These are phyloP conservation scores for Typhlichthys subterraneus DNA, from an alignment of 2,797 vertebrate genomes.

Conservation along the genomic window DNA sequence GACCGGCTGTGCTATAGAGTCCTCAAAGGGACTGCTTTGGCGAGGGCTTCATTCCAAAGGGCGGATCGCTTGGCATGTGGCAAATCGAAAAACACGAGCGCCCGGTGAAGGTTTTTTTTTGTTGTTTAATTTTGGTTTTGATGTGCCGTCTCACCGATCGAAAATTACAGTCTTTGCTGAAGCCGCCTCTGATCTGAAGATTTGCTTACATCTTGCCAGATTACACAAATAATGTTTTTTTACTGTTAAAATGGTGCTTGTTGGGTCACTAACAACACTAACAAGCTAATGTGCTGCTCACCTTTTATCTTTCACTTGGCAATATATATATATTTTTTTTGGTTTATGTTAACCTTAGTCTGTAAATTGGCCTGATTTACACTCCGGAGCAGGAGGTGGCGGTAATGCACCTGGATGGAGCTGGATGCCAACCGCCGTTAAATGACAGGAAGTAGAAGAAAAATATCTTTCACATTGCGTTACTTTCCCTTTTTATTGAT, in stretches of 20 bases:
- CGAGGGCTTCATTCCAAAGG: conserved; percentile 56
- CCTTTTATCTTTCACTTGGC: conserved; percentile 21
- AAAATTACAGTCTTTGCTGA: conserved; percentile 36
- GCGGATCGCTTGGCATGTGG: conserved; percentile 53
- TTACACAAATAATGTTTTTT: conserved; percentile 16
- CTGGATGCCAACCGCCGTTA: no score
- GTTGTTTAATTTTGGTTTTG: conserved; percentile 31
- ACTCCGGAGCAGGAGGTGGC: no score
- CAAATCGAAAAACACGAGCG: conserved; percentile 50
- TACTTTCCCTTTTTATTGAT: no score
- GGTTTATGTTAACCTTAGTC: no score
- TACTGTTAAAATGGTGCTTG: neutral
- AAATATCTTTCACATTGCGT: no score
- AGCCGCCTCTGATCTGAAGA: conserved; percentile 29
- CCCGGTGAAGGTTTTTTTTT: conserved; percentile 48
- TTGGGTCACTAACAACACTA: neutral
- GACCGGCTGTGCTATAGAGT: conserved; percentile 53
- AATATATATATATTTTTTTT: no score
- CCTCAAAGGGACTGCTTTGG: conserved; percentile 67
- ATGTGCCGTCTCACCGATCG: conserved; percentile 43
- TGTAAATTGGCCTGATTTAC: no score
- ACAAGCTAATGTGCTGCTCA: conserved; percentile 22
- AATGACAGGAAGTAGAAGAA: no score
- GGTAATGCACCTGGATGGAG: no score
- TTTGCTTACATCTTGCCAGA: conserved; percentile 19